Evolutionary conservation across 2,888 invertebrate genomes (phyloP), one percentile per base, ranked within the genome.

Genomic region (Rhyacophila evoluta): DNA sequence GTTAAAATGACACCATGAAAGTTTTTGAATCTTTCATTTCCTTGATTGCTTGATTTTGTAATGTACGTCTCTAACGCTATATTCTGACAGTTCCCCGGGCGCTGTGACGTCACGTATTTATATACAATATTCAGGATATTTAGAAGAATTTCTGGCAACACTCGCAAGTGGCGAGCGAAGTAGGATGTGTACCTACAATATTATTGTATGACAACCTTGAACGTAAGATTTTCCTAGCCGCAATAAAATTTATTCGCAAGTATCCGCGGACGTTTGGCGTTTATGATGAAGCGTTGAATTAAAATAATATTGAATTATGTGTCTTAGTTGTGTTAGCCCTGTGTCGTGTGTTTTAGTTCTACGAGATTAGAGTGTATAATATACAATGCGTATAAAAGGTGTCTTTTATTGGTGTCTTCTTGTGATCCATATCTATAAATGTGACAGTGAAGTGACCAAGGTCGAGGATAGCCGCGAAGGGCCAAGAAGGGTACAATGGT

Each of bases 401-500:
- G 68, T 88, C 85, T 86, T 89, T 83, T 89, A 88, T 87, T 89
- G 88, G 88, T 89, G 89, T 87, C 88, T 89, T 86, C 87, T 88
- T 84, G 88, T 86, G 85, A 85, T 89, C 85, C 89, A 89, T 86
- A 84, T 89, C 85, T 88, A 88, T 84, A 87, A 87, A 86, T 89
- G 86, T 81, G 87, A 89, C 83, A 89, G 89, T 86, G 87, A 86
- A 83, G 89, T 89, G 84, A 88, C 39, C 39, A 69, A 73, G 71
- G 72, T 75, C 41, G 79, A 75, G 72, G 79, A 74, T 37, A 74
- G 69, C 29, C 72, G 72, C 55, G 74, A 77, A 27, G 74, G 29
- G 25, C 68, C 72, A 28, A 77, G 77, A 28, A 79, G 68, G 70
- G 5, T 29, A 12, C 77, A 77, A 38, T 75, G 75, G 81, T 70